Conservation (phyloP, 2,888 invertebrate genomes). For the Callinectes sapidus region DNA sequence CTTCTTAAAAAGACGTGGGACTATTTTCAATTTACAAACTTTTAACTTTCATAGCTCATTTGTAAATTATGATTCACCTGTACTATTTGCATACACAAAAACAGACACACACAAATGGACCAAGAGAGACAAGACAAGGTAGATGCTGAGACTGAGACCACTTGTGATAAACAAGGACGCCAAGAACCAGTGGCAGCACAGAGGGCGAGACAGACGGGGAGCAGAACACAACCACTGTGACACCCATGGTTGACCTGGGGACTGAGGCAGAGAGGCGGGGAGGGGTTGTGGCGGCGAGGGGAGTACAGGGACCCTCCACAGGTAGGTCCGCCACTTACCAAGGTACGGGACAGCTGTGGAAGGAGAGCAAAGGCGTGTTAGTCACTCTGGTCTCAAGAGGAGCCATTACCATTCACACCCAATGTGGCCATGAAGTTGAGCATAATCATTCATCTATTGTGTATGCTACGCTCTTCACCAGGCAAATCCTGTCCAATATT, state of each 20-base stretch:
- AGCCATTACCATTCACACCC: background rate
- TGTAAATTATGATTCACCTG: too few relatives aligned
- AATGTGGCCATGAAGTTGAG: background rate
- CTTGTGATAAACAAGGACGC: conserved; percentile 8
- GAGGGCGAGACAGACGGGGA: conserved; percentile 44
- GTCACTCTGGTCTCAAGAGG: background rate
- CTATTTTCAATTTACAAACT: too few relatives aligned
- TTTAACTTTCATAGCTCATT: too few relatives aligned
- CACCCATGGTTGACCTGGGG: conserved; percentile 71
- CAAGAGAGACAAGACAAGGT: conserved; percentile 12
- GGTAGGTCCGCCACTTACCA: conserved; percentile 71
- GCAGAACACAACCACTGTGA: conserved; percentile 42
- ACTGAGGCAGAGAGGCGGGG: conserved; percentile 73
- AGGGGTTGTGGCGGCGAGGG: conserved; percentile 71
- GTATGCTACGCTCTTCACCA: background rate
- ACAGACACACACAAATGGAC: conserved; percentile 6
- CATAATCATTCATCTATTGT: background rate
- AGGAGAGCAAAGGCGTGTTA: conserved; percentile 23
- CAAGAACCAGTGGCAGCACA: conserved; percentile 28
- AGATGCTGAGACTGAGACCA: conserved; percentile 27
- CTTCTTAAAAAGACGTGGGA: too few relatives aligned
- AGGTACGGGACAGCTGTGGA: conserved; percentile 70
- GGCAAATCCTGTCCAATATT: background rate
- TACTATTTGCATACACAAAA: background rate
- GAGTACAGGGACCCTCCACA: conserved; percentile 70